phyloP scores from a whole-genome alignment of 2,113 vertebrate genomes.

The Aepyceros melampus region DNA sequence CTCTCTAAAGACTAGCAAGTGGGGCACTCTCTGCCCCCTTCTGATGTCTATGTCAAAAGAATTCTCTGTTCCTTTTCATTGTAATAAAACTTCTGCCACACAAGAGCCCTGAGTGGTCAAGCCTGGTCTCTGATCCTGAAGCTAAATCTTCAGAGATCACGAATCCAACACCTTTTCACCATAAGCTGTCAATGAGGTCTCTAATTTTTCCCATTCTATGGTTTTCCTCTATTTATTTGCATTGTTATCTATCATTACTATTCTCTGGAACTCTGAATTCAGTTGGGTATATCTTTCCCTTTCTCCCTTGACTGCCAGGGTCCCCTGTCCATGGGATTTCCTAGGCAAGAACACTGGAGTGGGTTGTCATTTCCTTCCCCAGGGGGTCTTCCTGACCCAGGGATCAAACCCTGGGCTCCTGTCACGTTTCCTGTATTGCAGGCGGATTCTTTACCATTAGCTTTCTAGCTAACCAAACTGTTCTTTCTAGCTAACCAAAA shows the following conservation, averaged over 20 bases:
- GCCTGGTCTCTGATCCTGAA: background rate
- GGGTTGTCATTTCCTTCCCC: background rate
- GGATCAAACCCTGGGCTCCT: background rate
- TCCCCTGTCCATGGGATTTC: background rate
- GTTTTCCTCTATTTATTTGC: background rate
- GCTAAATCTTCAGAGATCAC: background rate
- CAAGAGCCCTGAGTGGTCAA: background rate
- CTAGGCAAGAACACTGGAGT: background rate
- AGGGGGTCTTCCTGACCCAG: background rate
- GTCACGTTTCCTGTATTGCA: background rate
- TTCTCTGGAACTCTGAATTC: background rate
- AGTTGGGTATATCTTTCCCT: background rate
- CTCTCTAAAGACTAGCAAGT: fast-evolving
- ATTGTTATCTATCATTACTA: background rate
- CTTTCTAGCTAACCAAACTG: background rate
- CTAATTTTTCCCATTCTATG: background rate
- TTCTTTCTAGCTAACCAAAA: background rate
- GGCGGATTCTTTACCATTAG: background rate
- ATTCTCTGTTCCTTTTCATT: background rate
- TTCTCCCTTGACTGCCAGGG: background rate
- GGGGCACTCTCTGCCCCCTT: fast-evolving
- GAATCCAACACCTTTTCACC: background rate
- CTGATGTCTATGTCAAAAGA: background rate
- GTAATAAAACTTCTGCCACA: background rate
- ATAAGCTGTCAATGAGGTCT: background rate